Conservation (phyloP, 2,888 invertebrate species). For the Andrena bucephala region DNA sequence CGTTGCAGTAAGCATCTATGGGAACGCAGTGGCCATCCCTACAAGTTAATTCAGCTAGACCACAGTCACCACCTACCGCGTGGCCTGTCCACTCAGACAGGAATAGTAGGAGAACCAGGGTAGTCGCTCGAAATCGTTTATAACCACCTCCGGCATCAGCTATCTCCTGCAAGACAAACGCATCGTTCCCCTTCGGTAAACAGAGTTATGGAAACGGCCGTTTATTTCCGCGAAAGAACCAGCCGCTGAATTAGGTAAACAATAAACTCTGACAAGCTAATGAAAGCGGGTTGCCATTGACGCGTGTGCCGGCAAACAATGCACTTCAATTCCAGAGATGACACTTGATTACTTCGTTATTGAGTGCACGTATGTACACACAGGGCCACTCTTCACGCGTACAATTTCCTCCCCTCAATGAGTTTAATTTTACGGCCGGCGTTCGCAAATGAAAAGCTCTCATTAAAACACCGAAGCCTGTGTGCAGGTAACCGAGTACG, state of each 20-base stretch:
- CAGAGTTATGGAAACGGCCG: too few species aligned
- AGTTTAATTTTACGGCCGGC: background rate
- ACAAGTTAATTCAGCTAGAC: constrained; percentile 92
- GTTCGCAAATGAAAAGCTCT: background rate
- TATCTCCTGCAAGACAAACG: constrained; percentile 73
- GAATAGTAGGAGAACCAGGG: constrained; percentile 55
- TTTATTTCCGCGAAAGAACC: background rate
- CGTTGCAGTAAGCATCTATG: constrained; percentile 94
- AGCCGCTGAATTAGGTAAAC: constrained; percentile 13
- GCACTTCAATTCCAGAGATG: constrained; percentile 10
- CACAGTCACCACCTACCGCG: constrained; percentile 86
- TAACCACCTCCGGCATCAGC: constrained; percentile 79
- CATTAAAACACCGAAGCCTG: background rate
- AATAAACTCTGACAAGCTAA: constrained; percentile 16
- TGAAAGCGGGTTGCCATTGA: background rate
- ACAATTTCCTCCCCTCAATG: background rate
- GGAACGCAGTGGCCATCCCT: constrained; percentile 92
- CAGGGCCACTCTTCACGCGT: background rate
- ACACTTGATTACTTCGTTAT: constrained; percentile 11
- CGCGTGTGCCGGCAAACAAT: constrained; percentile 5
- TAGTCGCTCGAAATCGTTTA: constrained; percentile 52
- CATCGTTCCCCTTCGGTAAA: background rate
- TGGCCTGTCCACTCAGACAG: constrained; percentile 58
- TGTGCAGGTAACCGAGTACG: background rate
- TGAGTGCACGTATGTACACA: constrained; percentile 8